Evolutionary conservation across 2,113 vertebrate genomes (phyloP), one percentile per base, ranked within the genome.

Genomic region (Poeciliopsis prolifica): DNA sequence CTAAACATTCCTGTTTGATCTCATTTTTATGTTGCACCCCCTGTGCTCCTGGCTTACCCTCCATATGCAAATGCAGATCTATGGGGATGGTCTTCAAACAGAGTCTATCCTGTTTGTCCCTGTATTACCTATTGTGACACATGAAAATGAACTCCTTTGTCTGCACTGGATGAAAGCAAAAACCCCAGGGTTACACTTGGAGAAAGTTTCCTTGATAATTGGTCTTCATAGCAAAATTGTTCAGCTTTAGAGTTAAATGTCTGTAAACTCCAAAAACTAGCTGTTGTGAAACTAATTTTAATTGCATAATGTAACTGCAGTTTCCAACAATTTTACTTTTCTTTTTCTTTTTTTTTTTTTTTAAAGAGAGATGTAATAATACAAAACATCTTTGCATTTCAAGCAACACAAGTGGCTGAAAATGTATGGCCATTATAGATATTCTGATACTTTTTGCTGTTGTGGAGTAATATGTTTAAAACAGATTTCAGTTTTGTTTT

Each of bases 21-120:
- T 78, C 51, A 31, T 72, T 60, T 81, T 83, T 82, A 75, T 79
- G 51, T 67, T 68, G 54, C 58, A 65, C 40, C 42, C 14, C 4
- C 33, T 70, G 42, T 7, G 58, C 22, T 70, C 22, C 76, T 31
- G 44, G 67, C 62, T 42, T 44, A 76, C 35, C 71, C 64, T 64
- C 58, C 63, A 54, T 67, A 86, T 87, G 81, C 69, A 86, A 89
- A 89, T 86, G 7, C n/a, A 62, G 58, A 73, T 79, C 83, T 77
- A 17, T 74, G 61, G 83, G 78, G 84, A 85, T 35, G 37, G 37
- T 74, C 65, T 80, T 85, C 85, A 87, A 85, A 89, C 42, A 2
- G 60, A 78, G 66, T 63, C 22, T 37, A 37, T 77, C 30, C 79
- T 62, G 33, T 78, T 64, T 78, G 30, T 72, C 63, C 69, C 70